Evolutionary conservation across 2,797 vertebrate species (phyloP).

Genomic region (Hypotaenidia okinawae): DNA sequence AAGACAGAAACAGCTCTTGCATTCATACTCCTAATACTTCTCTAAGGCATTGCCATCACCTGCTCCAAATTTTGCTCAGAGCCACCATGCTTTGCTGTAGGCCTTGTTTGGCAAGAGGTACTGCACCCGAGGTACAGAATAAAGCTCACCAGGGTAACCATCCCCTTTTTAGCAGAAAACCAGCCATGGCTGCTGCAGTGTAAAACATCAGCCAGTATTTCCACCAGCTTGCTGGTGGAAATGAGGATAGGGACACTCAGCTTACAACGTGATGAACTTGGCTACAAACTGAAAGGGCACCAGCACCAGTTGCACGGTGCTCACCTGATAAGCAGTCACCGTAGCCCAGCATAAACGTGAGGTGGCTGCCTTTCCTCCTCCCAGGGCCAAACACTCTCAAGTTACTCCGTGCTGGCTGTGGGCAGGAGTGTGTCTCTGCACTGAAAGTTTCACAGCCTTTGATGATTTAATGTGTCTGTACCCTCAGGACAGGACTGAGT

Average conservation of each 20-base stretch:
- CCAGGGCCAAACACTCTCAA: background rate
- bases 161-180: background rate
- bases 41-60: background rate
- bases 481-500: slow-evolving; percentile 18
- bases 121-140: background rate
- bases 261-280: background rate
- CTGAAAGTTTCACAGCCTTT: slow-evolving; percentile 35
- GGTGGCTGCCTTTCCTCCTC: background rate
- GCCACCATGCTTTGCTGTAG: background rate
- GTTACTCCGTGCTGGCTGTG: background rate
- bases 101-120: background rate
- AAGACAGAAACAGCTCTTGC: background rate
- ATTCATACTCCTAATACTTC: background rate
- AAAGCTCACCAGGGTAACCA: background rate
- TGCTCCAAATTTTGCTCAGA: background rate
- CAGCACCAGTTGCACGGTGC: background rate
- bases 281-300: background rate
- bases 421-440: background rate
- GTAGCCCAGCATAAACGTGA: background rate
- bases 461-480: slow-evolving; percentile 54
- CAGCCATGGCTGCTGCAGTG: background rate
- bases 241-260: background rate
- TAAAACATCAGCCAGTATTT: background rate
- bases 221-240: background rate
- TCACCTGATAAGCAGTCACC: background rate